Conservation (phyloP, 2,113 vertebrate species). For the Neogobius melanostomus region DNA sequence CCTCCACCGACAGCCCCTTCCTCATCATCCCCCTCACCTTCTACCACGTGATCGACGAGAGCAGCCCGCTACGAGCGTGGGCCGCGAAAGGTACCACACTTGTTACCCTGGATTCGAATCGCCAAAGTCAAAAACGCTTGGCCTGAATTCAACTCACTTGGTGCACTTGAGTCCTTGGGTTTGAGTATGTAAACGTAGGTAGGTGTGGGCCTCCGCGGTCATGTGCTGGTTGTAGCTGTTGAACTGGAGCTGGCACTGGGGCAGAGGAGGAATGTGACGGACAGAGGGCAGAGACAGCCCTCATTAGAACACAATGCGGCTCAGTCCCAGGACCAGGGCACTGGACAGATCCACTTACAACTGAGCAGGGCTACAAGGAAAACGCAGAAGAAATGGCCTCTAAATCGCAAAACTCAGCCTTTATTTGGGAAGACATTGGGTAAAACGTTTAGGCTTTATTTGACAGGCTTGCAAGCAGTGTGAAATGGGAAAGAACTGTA, state of each 20-base stretch:
- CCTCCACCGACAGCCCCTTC: slow-evolving; percentile 93
- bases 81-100: slow-evolving; percentile 76
- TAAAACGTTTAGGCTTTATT: too few relatives aligned
- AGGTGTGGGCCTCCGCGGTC: slow-evolving; percentile 59
- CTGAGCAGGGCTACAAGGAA: slow-evolving; percentile 22
- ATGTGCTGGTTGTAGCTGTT: slow-evolving; percentile 45
- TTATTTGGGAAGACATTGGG: too few relatives aligned
- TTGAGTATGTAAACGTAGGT: slow-evolving; percentile 32
- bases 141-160: not conserved
- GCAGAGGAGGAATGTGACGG: slow-evolving; percentile 68
- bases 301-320: slow-evolving; percentile 77
- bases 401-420: too few relatives aligned
- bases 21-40: slow-evolving; percentile 95
- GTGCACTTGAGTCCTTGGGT: not conserved
- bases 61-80: slow-evolving; percentile 84
- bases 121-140: not conserved
- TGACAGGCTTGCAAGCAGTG: too few relatives aligned
- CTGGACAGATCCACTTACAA: slow-evolving; percentile 68
- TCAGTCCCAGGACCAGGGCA: slow-evolving; percentile 72
- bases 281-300: slow-evolving; percentile 62
- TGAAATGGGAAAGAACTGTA: too few relatives aligned
- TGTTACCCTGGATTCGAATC: not conserved
- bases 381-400: not conserved
- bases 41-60: slow-evolving; percentile 91
- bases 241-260: slow-evolving; percentile 30